Percentiles rank a stretch among this genome's conserved stretches.
Evolutionary conservation across 2,888 invertebrate species (phyloP).

Genomic region (Pimpla rufipes): DNA sequence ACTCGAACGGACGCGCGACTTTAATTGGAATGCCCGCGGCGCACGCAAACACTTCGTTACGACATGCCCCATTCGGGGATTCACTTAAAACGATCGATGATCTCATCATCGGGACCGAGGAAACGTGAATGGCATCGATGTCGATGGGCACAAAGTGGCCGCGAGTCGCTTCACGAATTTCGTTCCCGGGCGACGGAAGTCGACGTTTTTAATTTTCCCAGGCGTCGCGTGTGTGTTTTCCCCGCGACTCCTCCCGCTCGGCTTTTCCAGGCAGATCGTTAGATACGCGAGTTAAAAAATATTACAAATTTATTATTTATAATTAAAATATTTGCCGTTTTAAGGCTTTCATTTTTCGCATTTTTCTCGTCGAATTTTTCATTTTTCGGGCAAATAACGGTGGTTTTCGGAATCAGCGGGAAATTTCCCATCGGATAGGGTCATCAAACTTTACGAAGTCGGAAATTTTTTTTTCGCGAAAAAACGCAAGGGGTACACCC

Average conservation of each 20-base stretch:
- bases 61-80: constrained; percentile 77
- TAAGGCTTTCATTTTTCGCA: too few species aligned
- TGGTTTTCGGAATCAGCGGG: too few species aligned
- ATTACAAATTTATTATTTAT: too few species aligned
- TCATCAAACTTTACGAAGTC: too few species aligned
- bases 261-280: constrained; percentile 56
- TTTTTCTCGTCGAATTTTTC: too few species aligned
- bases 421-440: too few species aligned
- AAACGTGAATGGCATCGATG: constrained; percentile 20
- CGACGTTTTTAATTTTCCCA: neutral
- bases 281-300: constrained; percentile 62
- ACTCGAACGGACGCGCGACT: constrained; percentile 76
- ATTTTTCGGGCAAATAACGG: too few species aligned
- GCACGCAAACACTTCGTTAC: constrained; percentile 79
- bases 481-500: too few species aligned
- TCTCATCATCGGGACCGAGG: constrained; percentile 65
- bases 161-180: constrained; percentile 29
- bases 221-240: constrained; percentile 2
- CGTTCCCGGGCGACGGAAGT: neutral
- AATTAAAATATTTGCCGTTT: too few species aligned
- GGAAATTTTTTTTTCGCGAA: too few species aligned
- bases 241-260: neutral
- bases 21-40: constrained; percentile 79
- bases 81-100: constrained; percentile 78
- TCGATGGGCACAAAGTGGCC: constrained; percentile 53